Conservation (phyloP, 2,797 vertebrate genomes). For the Limnodromus scolopaceus region DNA sequence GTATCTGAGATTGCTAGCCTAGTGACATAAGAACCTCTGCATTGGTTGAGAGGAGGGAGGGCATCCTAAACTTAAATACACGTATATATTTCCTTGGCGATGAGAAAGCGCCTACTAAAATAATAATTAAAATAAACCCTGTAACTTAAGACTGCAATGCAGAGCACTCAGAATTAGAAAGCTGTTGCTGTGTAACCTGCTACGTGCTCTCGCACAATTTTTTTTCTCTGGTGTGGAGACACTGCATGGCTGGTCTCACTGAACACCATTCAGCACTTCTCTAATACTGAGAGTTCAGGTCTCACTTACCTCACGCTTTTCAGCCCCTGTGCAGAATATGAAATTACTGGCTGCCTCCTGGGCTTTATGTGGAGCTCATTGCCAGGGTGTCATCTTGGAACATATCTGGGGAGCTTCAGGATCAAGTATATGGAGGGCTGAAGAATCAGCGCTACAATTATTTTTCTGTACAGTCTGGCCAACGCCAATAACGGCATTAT, state of each 20-base stretch:
- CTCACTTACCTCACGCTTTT: neutral
- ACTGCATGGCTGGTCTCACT: neutral
- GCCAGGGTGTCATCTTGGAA: neutral
- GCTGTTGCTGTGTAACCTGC: neutral
- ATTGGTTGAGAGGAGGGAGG: neutral
- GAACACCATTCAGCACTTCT: neutral
- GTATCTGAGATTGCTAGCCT: neutral
- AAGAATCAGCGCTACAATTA: neutral
- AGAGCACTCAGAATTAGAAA: neutral
- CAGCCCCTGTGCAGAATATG: neutral
- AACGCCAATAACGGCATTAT: neutral
- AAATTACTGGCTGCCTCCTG: neutral
- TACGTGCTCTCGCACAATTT: accelerated
- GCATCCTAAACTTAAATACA: neutral
- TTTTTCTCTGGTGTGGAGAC: neutral
- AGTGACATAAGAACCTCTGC: accelerated
- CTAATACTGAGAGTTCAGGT: neutral
- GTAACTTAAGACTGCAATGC: neutral
- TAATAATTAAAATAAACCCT: neutral
- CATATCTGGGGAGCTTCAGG: neutral
- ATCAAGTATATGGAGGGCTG: neutral
- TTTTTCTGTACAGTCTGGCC: neutral
- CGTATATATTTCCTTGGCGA: neutral
- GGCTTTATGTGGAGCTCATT: neutral
- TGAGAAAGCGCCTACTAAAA: neutral